Evolutionary conservation across 2,113 vertebrate genomes (phyloP).

Genomic region (Arenaria interpres): DNA sequence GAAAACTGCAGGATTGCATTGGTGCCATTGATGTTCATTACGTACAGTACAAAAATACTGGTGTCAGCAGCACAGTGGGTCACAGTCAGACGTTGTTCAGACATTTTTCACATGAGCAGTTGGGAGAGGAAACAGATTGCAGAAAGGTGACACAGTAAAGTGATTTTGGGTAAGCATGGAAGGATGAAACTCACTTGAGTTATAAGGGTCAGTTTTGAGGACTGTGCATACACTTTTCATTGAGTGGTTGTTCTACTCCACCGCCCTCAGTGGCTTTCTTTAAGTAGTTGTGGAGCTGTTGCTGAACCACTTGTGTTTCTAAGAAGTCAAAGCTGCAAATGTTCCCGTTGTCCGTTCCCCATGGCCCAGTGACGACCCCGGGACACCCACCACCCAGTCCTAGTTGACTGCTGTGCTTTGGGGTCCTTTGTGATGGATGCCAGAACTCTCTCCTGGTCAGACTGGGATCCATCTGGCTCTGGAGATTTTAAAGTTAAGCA

Average conservation of each 20-base stretch:
- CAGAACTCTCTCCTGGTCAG: not conserved
- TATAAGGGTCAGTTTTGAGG: not conserved
- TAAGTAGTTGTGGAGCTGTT: not conserved
- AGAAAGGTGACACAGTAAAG: not conserved
- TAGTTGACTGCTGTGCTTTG: not conserved
- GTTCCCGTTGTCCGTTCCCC: not conserved
- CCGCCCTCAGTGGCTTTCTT: not conserved
- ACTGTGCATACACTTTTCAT: not conserved
- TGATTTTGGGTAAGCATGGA: fast-evolving
- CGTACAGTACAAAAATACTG: not conserved
- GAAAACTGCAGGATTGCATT: not conserved
- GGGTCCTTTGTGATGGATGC: not conserved
- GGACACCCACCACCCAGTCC: not conserved
- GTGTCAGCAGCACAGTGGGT: not conserved
- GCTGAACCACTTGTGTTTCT: not conserved
- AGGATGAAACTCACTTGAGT: not conserved
- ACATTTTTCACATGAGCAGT: not conserved
- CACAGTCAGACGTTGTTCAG: not conserved
- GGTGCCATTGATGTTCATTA: not conserved
- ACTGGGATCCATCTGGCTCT: not conserved
- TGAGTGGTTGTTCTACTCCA: not conserved
- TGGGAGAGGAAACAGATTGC: not conserved
- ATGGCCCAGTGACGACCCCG: not conserved
- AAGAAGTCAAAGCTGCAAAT: not conserved
- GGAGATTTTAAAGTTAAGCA: not conserved